Percentiles rank a stretch among this genome's conserved stretches.
Evolutionary conservation across 2,797 vertebrate species (phyloP).

Genomic region (Channa striata): DNA sequence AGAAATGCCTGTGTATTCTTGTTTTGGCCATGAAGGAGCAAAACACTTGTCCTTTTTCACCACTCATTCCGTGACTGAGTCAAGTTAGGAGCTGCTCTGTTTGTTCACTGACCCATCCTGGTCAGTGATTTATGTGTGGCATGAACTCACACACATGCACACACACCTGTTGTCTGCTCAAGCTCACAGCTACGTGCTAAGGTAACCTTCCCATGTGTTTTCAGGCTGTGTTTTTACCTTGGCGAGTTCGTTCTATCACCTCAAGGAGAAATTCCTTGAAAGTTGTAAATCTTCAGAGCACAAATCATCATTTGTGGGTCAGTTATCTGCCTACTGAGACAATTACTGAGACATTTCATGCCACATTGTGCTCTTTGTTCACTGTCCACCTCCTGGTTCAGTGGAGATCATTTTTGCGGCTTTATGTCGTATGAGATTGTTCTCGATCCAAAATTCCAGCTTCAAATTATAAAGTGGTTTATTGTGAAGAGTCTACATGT

Average conservation of each 20-base stretch:
- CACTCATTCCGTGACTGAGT: slow-evolving; percentile 10
- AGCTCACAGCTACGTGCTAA: slow-evolving; percentile 64
- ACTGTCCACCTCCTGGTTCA: slow-evolving; percentile 16
- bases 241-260: slow-evolving; percentile 65
- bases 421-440: slow-evolving; percentile 26
- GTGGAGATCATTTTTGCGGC: slow-evolving; percentile 5
- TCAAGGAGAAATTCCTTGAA: slow-evolving; percentile 75
- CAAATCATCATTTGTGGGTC: slow-evolving; percentile 28
- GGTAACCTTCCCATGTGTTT: slow-evolving; percentile 64
- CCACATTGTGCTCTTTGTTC: slow-evolving; percentile 67
- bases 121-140: slow-evolving; percentile 63
- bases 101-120: slow-evolving; percentile 7
- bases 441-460: slow-evolving; percentile 43
- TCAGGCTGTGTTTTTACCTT: slow-evolving; percentile 59
- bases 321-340: slow-evolving; percentile 51
- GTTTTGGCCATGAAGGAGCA: slow-evolving; percentile 4
- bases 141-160: slow-evolving; percentile 17
- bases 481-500: slow-evolving; percentile 9
- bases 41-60: slow-evolving; percentile 4
- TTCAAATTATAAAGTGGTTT: slow-evolving; percentile 40
- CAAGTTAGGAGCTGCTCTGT: slow-evolving; percentile 25
- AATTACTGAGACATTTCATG: slow-evolving; percentile 56
- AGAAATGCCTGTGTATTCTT: slow-evolving; percentile 18
- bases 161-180: slow-evolving; percentile 56
- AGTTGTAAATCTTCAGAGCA: slow-evolving; percentile 56